phyloP scores from a whole-genome alignment of 2,797 vertebrate genomes.

The Peromyscus attwateri region DNA sequence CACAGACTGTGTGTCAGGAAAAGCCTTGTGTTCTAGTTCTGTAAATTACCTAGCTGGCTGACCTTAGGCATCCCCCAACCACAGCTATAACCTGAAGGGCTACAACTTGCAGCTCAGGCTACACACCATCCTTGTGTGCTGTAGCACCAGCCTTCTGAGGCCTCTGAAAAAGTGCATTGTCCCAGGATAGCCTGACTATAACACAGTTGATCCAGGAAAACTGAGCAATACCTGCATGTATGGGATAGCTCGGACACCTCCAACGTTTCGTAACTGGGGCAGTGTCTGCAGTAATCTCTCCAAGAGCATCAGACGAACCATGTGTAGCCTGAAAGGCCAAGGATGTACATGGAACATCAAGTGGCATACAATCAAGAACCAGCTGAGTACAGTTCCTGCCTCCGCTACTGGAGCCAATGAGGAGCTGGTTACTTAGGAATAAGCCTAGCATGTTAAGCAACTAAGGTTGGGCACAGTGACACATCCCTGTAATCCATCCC shows the following conservation, averaged over 20 bases:
- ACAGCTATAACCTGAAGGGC: constrained; percentile 59
- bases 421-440: not conserved
- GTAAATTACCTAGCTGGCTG: not conserved
- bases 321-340: constrained; percentile 92
- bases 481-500: not conserved
- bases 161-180: not conserved
- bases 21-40: not conserved
- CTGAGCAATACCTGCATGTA: constrained; percentile 94
- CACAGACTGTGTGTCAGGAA: not conserved
- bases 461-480: not conserved
- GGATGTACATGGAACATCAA: not conserved
- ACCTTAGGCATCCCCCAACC: not conserved
- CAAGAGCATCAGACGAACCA: constrained; percentile 98
- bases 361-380: not conserved
- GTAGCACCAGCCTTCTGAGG: not conserved
- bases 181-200: not conserved
- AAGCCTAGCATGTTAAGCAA: not conserved
- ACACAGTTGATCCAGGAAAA: not conserved
- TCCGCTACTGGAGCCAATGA: not conserved
- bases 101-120: constrained; percentile 26
- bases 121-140: not conserved
- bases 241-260: constrained; percentile 97
- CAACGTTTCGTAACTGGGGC: constrained; percentile 95
- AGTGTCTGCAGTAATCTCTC: constrained; percentile 97
- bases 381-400: not conserved